Base-by-base conservation (phyloP, 2,888 invertebrate species). In the Scrobipalpa costella region DNA sequence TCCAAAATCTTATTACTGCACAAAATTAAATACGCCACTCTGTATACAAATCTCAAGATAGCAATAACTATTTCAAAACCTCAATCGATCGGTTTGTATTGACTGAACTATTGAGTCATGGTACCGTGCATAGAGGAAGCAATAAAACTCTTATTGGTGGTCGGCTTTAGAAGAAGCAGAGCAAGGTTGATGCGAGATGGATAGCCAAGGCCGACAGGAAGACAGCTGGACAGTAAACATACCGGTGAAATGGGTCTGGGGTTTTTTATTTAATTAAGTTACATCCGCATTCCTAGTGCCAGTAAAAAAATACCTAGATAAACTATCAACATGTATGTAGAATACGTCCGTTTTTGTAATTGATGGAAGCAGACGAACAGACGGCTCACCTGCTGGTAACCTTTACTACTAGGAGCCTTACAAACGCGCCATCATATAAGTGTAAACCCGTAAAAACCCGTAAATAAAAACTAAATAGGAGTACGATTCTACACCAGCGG, bases 91-190 rank as follows among this genome's bases (percentile, higher is more conserved):
- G 15, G 34, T 17, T 36, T 47, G 21, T 27, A 9, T 21, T 21
- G 52, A n/a, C n/a, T n/a, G n/a, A n/a, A n/a, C n/a, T 59, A 57
- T 62, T 57, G 55, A 62, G 63, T 85, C 81, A 83, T 73, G 71
- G 66, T 57, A 65, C 77, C 79, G 83, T 74, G 80, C 80, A 78
- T 72, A 79, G 72, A 80, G 83, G 83, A 83, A 79, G 84, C 72
- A 75, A 85, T 85, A 84, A 79, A 70, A 73, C 78, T 80, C 80
- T 85, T 83, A 83, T 80, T 80, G 74, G 75, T 70, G 75, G 71
- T 73, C 66, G 74, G 71, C 78, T 77, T 27, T 27, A 27, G 75
- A 79, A 84, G 78, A 84, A 63, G 11, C 33, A 73, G 84, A 73
- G 79, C 88, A 88, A 87, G 88, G 88, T 73, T 78, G 69, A 63